A percentile compares a stretch with the other conserved stretches of the same genome.
phyloP scores from a whole-genome alignment of 2,113 vertebrate genomes.

The Pheucticus melanocephalus region DNA sequence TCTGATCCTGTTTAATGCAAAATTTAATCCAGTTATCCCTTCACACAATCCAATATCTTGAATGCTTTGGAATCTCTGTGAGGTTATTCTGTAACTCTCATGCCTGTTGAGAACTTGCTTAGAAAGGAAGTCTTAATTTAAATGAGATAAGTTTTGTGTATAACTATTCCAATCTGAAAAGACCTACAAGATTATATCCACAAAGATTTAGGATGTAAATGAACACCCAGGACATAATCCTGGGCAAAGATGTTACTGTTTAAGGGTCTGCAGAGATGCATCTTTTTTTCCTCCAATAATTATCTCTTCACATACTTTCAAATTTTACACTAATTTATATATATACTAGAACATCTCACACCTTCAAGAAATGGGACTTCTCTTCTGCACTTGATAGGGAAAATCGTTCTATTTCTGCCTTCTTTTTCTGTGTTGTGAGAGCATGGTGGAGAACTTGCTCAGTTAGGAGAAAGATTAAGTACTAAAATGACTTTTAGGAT shows the following conservation, averaged over 20 bases:
- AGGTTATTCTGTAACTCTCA: neutral
- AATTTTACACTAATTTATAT: neutral
- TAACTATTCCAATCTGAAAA: neutral
- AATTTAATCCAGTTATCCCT: constrained; percentile 10
- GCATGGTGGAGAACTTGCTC: neutral
- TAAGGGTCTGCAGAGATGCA: neutral
- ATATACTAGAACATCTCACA: neutral
- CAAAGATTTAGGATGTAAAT: neutral
- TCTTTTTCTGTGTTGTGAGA: neutral
- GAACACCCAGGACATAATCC: neutral
- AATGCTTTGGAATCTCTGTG: neutral
- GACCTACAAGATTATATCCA: neutral
- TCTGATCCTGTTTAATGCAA: constrained; percentile 11
- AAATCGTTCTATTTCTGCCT: neutral
- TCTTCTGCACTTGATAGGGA: neutral
- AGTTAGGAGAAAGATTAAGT: neutral
- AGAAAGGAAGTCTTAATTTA: neutral
- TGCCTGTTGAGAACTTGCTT: neutral
- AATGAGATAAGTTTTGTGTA: neutral
- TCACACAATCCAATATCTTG: neutral
- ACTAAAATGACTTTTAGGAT: neutral
- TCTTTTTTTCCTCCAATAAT: neutral
- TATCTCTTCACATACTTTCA: neutral
- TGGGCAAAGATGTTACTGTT: neutral
- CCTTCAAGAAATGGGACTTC: neutral